Base-by-base conservation (phyloP, 2,888 invertebrate genomes). In the Dryocosmus kuriphilus region DNA sequence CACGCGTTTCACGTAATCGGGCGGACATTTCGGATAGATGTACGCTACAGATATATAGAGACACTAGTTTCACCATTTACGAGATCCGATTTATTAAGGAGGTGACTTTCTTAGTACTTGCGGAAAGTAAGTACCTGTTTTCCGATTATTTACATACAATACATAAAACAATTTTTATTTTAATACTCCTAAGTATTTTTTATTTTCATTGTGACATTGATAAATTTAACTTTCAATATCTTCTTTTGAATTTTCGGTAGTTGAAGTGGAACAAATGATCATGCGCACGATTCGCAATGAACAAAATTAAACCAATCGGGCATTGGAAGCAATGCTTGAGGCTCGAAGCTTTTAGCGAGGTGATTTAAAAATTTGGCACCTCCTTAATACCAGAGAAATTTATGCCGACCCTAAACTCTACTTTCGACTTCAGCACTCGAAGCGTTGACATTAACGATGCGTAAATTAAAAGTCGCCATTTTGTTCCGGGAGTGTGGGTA, bases 381-480 rank as follows among this genome's bases (percentile, higher is more conserved):
- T 89, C 86, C 83, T 89, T 86, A 87, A 85, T 84, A 79, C 80
- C 79, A 60, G 35, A 57, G 74, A 83, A 88, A 89, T 89, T 89
- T 89, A 89, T 84, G 83, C 77, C 78, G 78, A 74, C 80, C 80
- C 80, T 85, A 86, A 86, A 87, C 75, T 71, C 74, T 81, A 74
- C 78, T 80, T 61, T 81, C 82, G 83, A 61, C 77, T 83, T 85
- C 81, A 78, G 74, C 41, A 71, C 75, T 65, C 27, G 41, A 67
- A 67, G 41, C 74, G 76, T 76, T 82, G 89, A 89, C 88, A 81
- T 89, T 89, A 89, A 89, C 87, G 89, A 85, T 88, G 87, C 88
- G 86, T 89, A 89, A 88, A 89, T 89, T 89, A 89, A 89, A 88
- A 87, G 83, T 76, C 78, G 82, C 84, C 82, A 85, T 88, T 85